Base-by-base conservation (phyloP, 2,113 vertebrate species). In the Dicentrarchus labrax region DNA sequence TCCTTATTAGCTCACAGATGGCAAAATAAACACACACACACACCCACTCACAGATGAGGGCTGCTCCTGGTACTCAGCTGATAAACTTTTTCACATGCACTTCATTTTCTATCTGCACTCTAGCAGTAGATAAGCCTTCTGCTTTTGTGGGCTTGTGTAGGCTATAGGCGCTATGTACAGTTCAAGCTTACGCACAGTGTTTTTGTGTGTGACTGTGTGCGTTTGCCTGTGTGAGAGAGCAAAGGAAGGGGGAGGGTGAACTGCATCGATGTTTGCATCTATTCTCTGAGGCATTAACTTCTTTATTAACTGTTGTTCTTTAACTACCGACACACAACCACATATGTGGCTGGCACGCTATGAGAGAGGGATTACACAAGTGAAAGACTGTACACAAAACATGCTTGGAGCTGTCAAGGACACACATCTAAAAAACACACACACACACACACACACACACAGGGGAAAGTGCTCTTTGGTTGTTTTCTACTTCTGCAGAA, bases 1-100 rank as follows among this genome's bases (percentile, higher is more conserved):
- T 88, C 72, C 83, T 88, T 89, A 92, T 92, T 90, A 78, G 90
- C 68, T 86, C 84, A 90, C 88, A 91, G 85, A 91, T 85, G 85
- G 77, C 41, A 80, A 88, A 75, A 87, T 59, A 73, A 61, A 89
- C 82, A 78, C 62, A 66, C 17, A 67, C 57, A 81, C 68, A 11
- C n/a, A 38, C 9, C 8, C 67, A 72, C 83, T 45, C 41, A 67
- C 76, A 89, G 62, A 76, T 62, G 48, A 83, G 71, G 57, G 2
- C 59, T 45, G 77, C 81, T 91, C 65, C 90, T 92, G 92, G 60
- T 82, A 15, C 89, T 81, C 73, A 51, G 86, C 94, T 93, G 93
- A 94, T 93, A 91, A 92, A 91, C 56, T 72, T 90, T 88, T 86
- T 89, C 64, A 77, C 83, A 80, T 86, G 68, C 74, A 71, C 24